Evolutionary conservation across 2,888 invertebrate species (phyloP), one percentile per base, ranked within the genome.

Genomic region (Phanerotoma sp.): DNA sequence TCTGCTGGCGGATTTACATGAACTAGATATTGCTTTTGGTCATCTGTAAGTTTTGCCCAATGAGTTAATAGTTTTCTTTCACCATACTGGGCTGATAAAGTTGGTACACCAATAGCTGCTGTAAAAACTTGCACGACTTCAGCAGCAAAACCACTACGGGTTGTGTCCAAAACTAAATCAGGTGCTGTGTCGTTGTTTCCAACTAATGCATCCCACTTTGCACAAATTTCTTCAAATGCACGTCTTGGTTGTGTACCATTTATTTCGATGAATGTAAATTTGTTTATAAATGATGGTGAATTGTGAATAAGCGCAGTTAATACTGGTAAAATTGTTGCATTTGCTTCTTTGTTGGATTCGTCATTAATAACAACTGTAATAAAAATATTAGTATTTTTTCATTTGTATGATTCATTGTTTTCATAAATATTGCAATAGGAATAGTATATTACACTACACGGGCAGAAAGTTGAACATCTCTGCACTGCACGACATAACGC

Each of bases 1-100:
- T 93, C 93, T 0, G 89, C 88, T 0, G 94, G 94, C 0, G 94
- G 93, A 79, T 86, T 86, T 35, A 93, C 82, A 79, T 93, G 93
- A 7, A 94, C 79, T 22, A 94, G 79, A 77, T 88, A 93, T 64
- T 86, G 85, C 49, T 84, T 82, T 70, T 92, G 88, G 52, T 85
- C 84, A 1, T 81, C 81, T 48, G 84, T 83, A 51, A 93, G 78
- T 59, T 86, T 83, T 28, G 90, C 82, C 94, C 94, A 94, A 70
- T 91, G 89, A 46, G 89, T 76, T 40, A 93, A 78, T 77, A 93
- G 93, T 0, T 90, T 91, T 35, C 85, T 84, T 74, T 92, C 91
- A 0, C 94, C 94, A 70, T 89, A 93, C 6, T 93, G 91, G 0
- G 89, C 88, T 56, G 89, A 89, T 42, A 94, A 82, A 2, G 93